Evolutionary conservation across 2,797 vertebrate species (phyloP), one percentile per base, ranked within the genome.

Genomic region (Perodicticus potto): DNA sequence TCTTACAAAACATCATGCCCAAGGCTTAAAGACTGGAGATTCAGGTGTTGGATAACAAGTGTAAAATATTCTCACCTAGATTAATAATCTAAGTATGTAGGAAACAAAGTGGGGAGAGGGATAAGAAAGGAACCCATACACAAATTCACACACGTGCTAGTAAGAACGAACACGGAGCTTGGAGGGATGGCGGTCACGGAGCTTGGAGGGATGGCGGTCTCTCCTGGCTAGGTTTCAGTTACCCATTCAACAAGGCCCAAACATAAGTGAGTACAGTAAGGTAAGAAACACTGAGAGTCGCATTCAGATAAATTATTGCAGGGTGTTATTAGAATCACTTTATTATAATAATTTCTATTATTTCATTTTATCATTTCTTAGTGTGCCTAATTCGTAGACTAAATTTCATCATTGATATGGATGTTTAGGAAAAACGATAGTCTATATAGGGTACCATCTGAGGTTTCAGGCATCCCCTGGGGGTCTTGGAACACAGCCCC

Each of bases 21-120:
- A n/a, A 80, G 70, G 81, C 29, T 40, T 65, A 91, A 40, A 86
- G 73, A 73, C 40, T 27, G 29, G 63, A 80, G n/a, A 43, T 53
- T n/a, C 13, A 0, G 37, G 19, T 69, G 4, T 90, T 63, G 20
- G 5, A 17, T 55, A 25, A 74, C 55, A 82, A 27, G 17, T 19
- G 2, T 37, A 5, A 59, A 23, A 22, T 81, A 7, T 8, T 82
- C 19, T 93, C 45, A 37, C 9, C 25, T 49, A 55, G 29, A 22
- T 49, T 43, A 12, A 0, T 43, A 53, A 27, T 40, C 72, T 45
- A 69, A 74, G 25, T 70, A n/a, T 11, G 3, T 59, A 63, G 88
- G 22, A 80, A 92, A 55, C 72, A 77, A 40, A 90, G 16, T 20
- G 14, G 32, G 29, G 53, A 20, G 45, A 10, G 45, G 45, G 45